Conservation (phyloP, 2,113 vertebrate species). For the Crypturellus undulatus region DNA sequence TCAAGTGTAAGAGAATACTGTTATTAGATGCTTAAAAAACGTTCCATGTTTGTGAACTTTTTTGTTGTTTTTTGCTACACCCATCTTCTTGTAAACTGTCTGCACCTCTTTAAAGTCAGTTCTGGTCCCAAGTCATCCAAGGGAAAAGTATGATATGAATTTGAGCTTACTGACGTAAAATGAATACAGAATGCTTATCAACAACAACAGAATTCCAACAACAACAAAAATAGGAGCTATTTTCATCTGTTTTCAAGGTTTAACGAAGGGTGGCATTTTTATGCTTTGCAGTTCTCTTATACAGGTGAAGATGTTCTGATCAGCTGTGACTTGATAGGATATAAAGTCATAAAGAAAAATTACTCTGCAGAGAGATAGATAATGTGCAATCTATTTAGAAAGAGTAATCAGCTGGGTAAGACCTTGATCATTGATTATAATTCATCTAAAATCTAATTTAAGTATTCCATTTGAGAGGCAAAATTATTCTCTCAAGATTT, state of each 20-base stretch:
- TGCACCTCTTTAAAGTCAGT: neutral
- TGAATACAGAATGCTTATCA: neutral
- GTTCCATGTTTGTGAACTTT: neutral
- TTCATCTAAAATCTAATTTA: slow-evolving; percentile 30
- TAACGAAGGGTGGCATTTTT: neutral
- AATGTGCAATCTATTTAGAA: neutral
- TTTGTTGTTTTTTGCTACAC: neutral
- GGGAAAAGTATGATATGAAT: neutral
- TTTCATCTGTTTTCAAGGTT: neutral
- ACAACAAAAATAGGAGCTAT: rapidly evolving
- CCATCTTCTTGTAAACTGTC: neutral
- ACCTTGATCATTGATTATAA: neutral
- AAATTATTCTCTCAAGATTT: neutral
- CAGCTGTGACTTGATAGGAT: neutral
- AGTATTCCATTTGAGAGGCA: neutral
- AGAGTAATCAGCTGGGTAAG: neutral
- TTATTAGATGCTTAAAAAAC: neutral
- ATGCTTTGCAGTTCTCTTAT: neutral
- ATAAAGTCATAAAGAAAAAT: slow-evolving; percentile 31
- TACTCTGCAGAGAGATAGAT: neutral
- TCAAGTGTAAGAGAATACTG: neutral
- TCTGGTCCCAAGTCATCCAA: neutral
- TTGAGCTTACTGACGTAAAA: neutral
- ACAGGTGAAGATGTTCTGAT: slow-evolving; percentile 22
- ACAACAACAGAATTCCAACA: neutral